Conservation (phyloP, 2,888 invertebrate genomes). For the Leptopterna dolabrata region DNA sequence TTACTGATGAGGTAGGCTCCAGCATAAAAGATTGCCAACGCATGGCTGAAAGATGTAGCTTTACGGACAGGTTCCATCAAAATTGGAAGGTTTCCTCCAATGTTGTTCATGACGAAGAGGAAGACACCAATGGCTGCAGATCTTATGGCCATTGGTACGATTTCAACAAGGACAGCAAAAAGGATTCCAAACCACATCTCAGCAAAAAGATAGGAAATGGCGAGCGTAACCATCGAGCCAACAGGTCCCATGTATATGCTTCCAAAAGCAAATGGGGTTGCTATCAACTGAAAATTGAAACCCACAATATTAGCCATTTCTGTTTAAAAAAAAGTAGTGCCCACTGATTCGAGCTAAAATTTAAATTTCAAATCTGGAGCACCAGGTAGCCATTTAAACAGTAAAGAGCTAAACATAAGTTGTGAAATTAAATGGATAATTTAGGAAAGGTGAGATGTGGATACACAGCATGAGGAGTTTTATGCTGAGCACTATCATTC, state of each 20-base stretch:
- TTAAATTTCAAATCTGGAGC: too few species aligned
- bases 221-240: conserved; percentile 88
- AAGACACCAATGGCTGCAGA: conserved; percentile 89
- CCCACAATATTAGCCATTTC: too few species aligned
- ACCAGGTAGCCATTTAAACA: too few species aligned
- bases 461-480: too few species aligned
- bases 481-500: too few species aligned
- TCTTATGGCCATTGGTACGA: conserved; percentile 83
- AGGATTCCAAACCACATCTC: conserved; percentile 97
- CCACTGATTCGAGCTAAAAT: too few species aligned
- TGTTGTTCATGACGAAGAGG: conserved; percentile 92
- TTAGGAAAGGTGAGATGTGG: too few species aligned
- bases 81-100: conserved; percentile 90
- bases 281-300: conserved; percentile 72
- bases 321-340: too few species aligned
- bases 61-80: conserved; percentile 87
- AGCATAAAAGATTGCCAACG: conserved; percentile 88
- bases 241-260: conserved; percentile 84
- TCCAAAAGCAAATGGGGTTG: conserved; percentile 87
- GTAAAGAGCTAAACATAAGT: too few species aligned
- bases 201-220: conserved; percentile 92
- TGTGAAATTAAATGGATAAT: too few species aligned
- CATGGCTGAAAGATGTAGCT: conserved; percentile 83
- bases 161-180: conserved; percentile 89
- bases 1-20: conserved; percentile 88